These are phyloP conservation scores for Listrodromus nycthemerus DNA, from an alignment of 2,888 invertebrate species.

Conservation along the genomic window DNA sequence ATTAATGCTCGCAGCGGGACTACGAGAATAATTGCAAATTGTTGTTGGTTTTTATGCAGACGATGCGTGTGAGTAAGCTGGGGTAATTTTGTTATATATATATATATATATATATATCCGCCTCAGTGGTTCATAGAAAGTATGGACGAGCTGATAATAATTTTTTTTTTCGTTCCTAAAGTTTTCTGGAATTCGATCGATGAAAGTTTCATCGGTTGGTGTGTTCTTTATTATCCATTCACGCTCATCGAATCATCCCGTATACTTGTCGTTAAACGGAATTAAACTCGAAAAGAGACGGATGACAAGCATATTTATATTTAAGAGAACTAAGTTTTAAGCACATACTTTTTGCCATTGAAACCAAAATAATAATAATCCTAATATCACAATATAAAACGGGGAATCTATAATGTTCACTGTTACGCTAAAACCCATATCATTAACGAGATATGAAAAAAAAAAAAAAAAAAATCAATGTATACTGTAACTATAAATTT, in stretches of 20 bases:
- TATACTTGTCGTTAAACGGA: conserved; percentile 46
- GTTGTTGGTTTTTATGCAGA: conserved; percentile 51
- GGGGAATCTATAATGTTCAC: conserved; percentile 75
- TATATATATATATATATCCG: conserved; percentile 14
- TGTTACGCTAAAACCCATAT: conserved; percentile 75
- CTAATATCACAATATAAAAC: conserved; percentile 57
- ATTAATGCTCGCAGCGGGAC: conserved; percentile 27
- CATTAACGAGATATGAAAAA: conserved; percentile 70
- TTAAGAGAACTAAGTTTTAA: conserved; percentile 23
- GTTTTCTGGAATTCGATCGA: conserved; percentile 40
- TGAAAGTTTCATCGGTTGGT: conserved; percentile 46
- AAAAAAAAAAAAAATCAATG: conserved; percentile 79
- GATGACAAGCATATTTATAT: conserved; percentile 26
- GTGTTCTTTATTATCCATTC: conserved; percentile 59
- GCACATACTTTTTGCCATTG: conserved; percentile 41
- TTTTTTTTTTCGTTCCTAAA: conserved; percentile 58
- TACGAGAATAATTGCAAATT: conserved; percentile 34
- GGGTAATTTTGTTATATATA: conserved; percentile 38
- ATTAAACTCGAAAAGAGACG: conserved; percentile 37
- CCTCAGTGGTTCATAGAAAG: conserved; percentile 52
- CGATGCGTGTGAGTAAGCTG: conserved; percentile 24
- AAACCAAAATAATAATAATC: conserved; percentile 1
- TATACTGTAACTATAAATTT: conserved; percentile 81
- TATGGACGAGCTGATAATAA: conserved; percentile 45
- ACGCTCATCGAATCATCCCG: conserved; percentile 53